Evolutionary conservation across 2,113 vertebrate species (phyloP).

Genomic region (Psammodynastes pulverulentus): DNA sequence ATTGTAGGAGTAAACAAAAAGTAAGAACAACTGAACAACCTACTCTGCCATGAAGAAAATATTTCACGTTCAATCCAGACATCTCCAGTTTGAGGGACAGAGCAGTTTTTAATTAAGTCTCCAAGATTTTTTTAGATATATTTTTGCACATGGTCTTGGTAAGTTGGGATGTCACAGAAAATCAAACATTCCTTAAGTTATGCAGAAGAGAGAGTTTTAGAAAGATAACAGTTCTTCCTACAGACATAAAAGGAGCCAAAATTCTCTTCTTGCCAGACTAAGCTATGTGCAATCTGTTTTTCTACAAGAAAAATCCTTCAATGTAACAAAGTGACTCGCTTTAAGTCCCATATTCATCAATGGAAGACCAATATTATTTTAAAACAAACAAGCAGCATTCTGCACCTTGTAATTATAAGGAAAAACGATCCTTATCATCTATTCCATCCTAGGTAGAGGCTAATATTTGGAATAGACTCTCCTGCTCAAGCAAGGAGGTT

Average conservation of each 20-base stretch:
- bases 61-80: background rate
- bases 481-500: too few species aligned
- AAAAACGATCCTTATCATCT: background rate
- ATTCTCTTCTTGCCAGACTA: background rate
- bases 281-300: background rate
- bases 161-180: background rate
- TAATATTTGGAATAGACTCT: too few species aligned
- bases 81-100: background rate
- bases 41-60: background rate
- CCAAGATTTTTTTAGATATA: background rate
- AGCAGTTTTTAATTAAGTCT: background rate
- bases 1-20: background rate
- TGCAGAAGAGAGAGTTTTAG: background rate
- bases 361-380: background rate
- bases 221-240: background rate
- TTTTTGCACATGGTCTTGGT: background rate
- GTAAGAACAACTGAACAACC: background rate
- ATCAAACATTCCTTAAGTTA: background rate
- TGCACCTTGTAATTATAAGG: background rate
- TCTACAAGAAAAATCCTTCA: background rate
- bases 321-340: background rate
- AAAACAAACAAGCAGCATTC: background rate
- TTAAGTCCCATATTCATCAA: background rate
- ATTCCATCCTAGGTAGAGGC: too few species aligned
- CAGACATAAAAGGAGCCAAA: background rate